Evolutionary conservation across 1,140 invertebrate species (phyloP).

Genomic region (Holotrichia oblita): DNA sequence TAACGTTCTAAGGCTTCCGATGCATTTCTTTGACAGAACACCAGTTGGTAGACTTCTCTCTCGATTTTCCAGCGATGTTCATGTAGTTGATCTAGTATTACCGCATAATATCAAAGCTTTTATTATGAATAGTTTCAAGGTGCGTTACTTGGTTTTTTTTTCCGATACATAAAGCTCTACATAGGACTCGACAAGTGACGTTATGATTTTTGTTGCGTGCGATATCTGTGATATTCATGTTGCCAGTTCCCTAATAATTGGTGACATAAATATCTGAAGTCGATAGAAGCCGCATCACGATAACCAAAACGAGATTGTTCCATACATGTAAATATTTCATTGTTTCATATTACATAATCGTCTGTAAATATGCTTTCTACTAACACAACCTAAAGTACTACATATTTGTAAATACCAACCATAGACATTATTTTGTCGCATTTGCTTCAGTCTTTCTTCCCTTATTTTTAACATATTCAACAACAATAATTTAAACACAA

Average conservation of each 20-base stretch:
- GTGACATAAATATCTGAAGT: no score
- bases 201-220: neutral
- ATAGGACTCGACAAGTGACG: neutral
- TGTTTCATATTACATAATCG: no score
- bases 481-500: no score
- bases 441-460: no score
- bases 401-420: no score
- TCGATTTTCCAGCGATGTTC: constrained; percentile 64
- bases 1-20: constrained; percentile 69
- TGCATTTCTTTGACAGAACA: constrained; percentile 78
- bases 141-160: constrained; percentile 39
- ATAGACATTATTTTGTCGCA: no score
- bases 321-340: no score
- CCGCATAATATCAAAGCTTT: constrained; percentile 31
- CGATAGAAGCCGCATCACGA: no score
- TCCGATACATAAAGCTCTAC: neutral
- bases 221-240: neutral
- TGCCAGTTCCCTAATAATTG: neutral
- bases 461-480: no score
- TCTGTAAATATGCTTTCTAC: no score
- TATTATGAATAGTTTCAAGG: constrained; percentile 43
- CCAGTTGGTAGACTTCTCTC: constrained; percentile 76
- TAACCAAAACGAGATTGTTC: no score
- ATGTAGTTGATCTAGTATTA: constrained; percentile 48
- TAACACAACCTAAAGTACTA: no score